Evolutionary conservation across 2,113 vertebrate genomes (phyloP).

Genomic region (Hippotragus niger): DNA sequence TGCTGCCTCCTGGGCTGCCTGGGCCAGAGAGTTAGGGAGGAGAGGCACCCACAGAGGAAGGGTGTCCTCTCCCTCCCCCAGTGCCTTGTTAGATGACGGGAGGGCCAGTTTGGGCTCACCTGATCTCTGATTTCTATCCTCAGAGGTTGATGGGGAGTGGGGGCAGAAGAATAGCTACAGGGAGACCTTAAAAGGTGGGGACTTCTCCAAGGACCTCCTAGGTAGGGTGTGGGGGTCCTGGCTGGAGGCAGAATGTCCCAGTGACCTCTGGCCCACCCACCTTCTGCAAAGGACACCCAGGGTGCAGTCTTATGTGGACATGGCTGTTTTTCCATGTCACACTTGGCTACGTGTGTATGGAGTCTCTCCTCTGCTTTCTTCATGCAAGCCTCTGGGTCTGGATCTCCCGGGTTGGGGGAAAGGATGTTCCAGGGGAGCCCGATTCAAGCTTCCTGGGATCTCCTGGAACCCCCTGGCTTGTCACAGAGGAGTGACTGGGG

Average conservation of each 20-base stretch:
- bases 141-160: not conserved
- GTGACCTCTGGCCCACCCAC: not conserved
- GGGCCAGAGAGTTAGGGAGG: not conserved
- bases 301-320: not conserved
- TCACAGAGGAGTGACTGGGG: slow-evolving; percentile 56
- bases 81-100: not conserved
- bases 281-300: not conserved
- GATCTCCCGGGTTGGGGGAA: not conserved
- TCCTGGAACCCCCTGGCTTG: slow-evolving; percentile 61
- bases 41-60: not conserved
- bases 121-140: not conserved
- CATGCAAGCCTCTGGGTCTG: not conserved
- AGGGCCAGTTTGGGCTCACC: not conserved
- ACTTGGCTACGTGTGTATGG: not conserved
- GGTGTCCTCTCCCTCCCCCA: not conserved
- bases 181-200: not conserved
- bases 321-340: not conserved
- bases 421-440: not conserved
- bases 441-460: slow-evolving; percentile 49
- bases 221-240: not conserved
- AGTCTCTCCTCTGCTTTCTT: not conserved
- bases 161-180: not conserved
- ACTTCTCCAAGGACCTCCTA: not conserved
- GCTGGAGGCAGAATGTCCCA: not conserved
- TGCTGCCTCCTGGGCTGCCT: not conserved